Percentiles rank a stretch among this genome's conserved stretches.
Evolutionary conservation across 2,113 vertebrate species (phyloP).

Genomic region (Hyla sarda): DNA sequence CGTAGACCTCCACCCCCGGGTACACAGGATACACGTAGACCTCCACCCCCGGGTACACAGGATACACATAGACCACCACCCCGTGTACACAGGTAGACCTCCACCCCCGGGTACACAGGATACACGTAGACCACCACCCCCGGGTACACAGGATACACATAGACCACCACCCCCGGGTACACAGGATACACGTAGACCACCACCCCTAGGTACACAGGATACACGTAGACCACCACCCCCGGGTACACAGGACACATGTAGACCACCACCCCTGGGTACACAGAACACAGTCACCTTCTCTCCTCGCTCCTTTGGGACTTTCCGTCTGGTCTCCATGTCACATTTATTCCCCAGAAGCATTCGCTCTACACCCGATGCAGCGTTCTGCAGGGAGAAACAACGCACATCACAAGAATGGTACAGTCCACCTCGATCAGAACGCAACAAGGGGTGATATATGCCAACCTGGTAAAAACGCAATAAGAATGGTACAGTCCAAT

Average conservation of each 20-base stretch:
- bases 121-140: not conserved
- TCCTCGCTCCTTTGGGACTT: conserved; percentile 83
- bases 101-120: too few species aligned
- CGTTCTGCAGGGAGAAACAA: conserved; percentile 77
- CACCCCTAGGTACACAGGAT: too few species aligned
- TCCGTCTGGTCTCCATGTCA: conserved; percentile 88
- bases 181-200: not conserved
- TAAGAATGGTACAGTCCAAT: not conserved
- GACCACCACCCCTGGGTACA: not conserved
- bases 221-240: too few species aligned
- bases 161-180: not conserved
- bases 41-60: not conserved
- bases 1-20: not conserved
- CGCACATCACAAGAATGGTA: not conserved
- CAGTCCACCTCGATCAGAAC: not conserved
- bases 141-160: not conserved
- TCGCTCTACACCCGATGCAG: conserved; percentile 84
- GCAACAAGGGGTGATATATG: too few species aligned
- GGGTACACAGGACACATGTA: not conserved
- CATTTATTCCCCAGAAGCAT: conserved; percentile 94
- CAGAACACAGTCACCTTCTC: conserved; percentile 78
- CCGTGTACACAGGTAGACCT: too few species aligned
- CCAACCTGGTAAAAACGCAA: too few species aligned
- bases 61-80: not conserved
- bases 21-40: not conserved